Evolutionary conservation across 2,888 invertebrate genomes (phyloP).

Genomic region (Melieria omissa): DNA sequence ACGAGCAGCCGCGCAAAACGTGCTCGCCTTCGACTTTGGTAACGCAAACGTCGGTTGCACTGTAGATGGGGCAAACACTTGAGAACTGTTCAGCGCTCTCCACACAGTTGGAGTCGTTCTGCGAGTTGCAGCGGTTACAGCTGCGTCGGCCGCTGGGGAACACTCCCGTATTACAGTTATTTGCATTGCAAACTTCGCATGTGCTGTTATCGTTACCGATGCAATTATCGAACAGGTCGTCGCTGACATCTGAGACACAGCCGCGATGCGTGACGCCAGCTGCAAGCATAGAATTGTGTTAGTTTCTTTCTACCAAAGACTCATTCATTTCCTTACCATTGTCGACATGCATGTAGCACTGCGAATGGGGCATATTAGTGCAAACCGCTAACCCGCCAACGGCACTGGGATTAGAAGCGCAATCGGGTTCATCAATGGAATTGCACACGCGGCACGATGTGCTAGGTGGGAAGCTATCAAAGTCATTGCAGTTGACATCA

Average conservation of each 20-base stretch:
- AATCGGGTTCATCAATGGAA: constrained; percentile 45
- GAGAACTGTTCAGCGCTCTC: constrained; percentile 43
- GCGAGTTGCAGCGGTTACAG: constrained; percentile 57
- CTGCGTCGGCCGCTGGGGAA: constrained; percentile 55
- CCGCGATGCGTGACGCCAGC: constrained; percentile 55
- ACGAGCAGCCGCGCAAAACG: constrained; percentile 56
- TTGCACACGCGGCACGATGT: constrained; percentile 51
- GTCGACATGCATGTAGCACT: constrained; percentile 49
- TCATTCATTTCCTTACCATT: constrained; percentile 43
- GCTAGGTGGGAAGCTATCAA: constrained; percentile 41
- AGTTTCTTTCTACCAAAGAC: background rate
- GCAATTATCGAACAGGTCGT: constrained; percentile 51
- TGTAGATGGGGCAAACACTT: constrained; percentile 50
- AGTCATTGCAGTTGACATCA: constrained; percentile 54
- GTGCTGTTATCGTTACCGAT: constrained; percentile 41
- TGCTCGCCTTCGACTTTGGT: constrained; percentile 50
- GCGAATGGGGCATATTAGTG: constrained; percentile 46
- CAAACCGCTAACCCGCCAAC: constrained; percentile 21
- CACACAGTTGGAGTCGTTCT: constrained; percentile 48
- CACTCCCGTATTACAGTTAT: constrained; percentile 51
- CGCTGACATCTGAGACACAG: constrained; percentile 50
- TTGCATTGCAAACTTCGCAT: constrained; percentile 49
- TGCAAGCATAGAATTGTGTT: constrained; percentile 30
- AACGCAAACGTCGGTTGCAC: constrained; percentile 51
- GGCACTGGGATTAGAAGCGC: constrained; percentile 41